Evolutionary conservation across 2,113 vertebrate species (phyloP).

Genomic region (Riparia riparia): DNA sequence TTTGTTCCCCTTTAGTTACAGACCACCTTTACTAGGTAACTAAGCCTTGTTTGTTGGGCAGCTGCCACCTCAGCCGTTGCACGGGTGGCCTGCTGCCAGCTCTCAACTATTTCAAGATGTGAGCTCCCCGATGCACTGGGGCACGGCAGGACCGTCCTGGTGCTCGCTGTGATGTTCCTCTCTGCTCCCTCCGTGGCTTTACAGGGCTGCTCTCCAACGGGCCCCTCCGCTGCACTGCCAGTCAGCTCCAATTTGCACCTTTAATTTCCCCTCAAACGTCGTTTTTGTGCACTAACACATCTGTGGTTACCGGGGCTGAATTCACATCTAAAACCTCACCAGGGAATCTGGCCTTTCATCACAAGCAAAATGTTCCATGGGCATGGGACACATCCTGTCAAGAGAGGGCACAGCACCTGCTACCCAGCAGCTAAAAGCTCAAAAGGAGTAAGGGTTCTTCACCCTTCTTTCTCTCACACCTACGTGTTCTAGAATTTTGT

Average conservation of each 20-base stretch:
- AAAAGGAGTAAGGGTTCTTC: neutral
- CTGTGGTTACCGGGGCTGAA: neutral
- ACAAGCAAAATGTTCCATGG: neutral
- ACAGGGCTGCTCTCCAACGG: neutral
- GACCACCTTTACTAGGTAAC: constrained; percentile 66
- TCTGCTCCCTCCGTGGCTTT: neutral
- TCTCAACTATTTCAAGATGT: constrained; percentile 54
- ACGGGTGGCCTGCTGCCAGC: constrained; percentile 26
- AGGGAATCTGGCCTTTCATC: neutral
- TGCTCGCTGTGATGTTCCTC: neutral
- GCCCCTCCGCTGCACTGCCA: neutral
- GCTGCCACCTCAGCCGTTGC: constrained; percentile 18
- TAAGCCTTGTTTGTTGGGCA: neutral
- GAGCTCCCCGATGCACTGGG: neutral
- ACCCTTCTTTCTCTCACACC: neutral
- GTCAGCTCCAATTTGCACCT: neutral
- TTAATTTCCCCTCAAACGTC: neutral
- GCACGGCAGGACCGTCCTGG: accelerated
- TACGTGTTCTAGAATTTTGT: neutral
- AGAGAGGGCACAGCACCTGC: neutral
- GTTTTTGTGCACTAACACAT: neutral
- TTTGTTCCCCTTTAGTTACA: constrained; percentile 22
- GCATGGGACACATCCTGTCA: neutral
- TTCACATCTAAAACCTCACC: neutral
- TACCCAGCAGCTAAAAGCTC: neutral